A percentile compares a stretch with the other conserved stretches of the same genome.
Conservation (phyloP, 2,113 vertebrate species). For the Butastur rufipennis region DNA sequence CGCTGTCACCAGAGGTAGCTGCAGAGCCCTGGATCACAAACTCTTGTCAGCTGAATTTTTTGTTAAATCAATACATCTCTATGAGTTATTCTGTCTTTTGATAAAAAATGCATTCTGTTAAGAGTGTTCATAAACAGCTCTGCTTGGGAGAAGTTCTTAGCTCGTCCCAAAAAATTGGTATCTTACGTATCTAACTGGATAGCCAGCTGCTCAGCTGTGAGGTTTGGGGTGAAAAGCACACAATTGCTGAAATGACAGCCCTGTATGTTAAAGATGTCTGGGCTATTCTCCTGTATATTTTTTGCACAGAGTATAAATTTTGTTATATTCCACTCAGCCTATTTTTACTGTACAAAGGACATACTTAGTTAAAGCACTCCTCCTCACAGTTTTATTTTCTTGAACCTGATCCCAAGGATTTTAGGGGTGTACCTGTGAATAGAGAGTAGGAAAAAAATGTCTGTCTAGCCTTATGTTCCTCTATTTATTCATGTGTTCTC, state of each 20-base stretch:
- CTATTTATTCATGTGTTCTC: not conserved
- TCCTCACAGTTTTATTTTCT: not conserved
- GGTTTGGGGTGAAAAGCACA: not conserved
- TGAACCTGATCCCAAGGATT: not conserved
- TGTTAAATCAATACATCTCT: not conserved
- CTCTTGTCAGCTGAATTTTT: not conserved
- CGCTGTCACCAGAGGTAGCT: constrained; percentile 9
- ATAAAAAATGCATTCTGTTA: not conserved
- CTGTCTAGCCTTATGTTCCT: not conserved
- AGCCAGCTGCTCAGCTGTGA: not conserved
- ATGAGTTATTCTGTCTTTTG: not conserved
- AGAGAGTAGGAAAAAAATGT: not conserved
- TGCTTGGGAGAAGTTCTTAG: not conserved
- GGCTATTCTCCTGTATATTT: not conserved
- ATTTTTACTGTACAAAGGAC: not conserved
- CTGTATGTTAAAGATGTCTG: not conserved
- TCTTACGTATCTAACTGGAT: not conserved
- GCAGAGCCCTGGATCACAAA: not conserved
- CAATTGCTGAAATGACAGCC: not conserved
- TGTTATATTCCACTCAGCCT: not conserved
- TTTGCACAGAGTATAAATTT: not conserved
- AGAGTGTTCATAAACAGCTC: not conserved
- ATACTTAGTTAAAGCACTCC: not conserved
- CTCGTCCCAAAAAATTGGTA: not conserved
- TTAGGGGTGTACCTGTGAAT: not conserved